A percentile compares a stretch with the other conserved stretches of the same genome.
phyloP scores from a whole-genome alignment of 2,113 vertebrate species.

The Desmodus rotundus region DNA sequence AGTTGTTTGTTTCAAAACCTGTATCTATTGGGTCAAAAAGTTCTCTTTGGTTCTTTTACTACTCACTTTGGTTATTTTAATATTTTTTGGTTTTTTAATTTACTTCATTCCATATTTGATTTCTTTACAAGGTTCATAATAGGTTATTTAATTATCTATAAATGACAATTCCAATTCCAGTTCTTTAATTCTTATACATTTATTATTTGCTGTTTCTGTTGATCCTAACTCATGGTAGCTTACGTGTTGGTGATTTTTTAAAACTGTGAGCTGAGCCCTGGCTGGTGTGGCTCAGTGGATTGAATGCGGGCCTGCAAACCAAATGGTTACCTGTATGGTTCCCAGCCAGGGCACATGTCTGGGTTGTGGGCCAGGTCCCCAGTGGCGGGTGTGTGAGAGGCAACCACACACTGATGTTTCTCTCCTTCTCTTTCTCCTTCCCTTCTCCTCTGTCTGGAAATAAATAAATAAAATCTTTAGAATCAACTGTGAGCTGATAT shows the following conservation, averaged over 20 bases:
- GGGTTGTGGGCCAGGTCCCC: too few relatives aligned
- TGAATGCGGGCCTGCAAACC: too few relatives aligned
- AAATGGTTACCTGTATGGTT: too few relatives aligned
- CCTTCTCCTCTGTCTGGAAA: too few relatives aligned
- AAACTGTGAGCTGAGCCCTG: neutral
- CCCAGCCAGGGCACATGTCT: too few relatives aligned
- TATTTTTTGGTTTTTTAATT: neutral
- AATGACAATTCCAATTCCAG: neutral
- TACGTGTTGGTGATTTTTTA: neutral
- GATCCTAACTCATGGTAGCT: neutral
- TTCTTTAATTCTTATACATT: neutral
- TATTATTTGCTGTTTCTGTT: slow-evolving; percentile 1
- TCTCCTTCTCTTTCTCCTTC: too few relatives aligned
- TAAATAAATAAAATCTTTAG: too few relatives aligned
- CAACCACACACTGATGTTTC: too few relatives aligned
- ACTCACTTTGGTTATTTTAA: neutral
- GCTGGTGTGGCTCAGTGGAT: too few relatives aligned
- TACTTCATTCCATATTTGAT: neutral
- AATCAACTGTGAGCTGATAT: neutral
- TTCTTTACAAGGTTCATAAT: neutral
- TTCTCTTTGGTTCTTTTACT: neutral
- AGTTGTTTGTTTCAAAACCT: slow-evolving; percentile 8
- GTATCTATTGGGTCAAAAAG: neutral
- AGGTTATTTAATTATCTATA: neutral
- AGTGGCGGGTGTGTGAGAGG: too few relatives aligned